phyloP scores from a whole-genome alignment of 2,797 vertebrate species.

The Molothrus ater region DNA sequence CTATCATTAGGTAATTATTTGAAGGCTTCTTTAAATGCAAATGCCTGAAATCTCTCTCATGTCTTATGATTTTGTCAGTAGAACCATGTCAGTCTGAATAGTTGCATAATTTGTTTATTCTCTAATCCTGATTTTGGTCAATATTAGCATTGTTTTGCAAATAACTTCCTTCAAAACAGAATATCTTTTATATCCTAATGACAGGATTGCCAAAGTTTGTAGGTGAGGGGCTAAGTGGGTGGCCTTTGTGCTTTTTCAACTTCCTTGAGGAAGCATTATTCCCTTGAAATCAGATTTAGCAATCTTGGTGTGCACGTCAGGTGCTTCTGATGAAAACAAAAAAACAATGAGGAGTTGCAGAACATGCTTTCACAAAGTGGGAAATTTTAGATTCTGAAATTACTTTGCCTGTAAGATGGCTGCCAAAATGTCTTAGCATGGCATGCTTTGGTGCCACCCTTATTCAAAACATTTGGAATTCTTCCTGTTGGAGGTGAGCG shows the following conservation, averaged over 20 bases:
- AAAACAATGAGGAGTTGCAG: neutral
- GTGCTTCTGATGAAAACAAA: neutral
- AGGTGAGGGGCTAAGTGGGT: neutral
- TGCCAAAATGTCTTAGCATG: neutral
- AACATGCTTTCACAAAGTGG: neutral
- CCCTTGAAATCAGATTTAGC: neutral
- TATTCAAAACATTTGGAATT: neutral
- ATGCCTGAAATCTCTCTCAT: neutral
- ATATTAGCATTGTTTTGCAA: neutral
- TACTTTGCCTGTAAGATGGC: neutral
- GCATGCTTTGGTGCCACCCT: neutral
- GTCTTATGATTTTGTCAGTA: neutral
- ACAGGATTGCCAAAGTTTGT: neutral
- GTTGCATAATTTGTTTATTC: neutral
- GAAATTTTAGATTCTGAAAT: neutral
- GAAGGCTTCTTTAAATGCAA: neutral
- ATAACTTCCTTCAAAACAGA: neutral
- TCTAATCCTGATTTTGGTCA: neutral
- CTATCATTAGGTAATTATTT: neutral
- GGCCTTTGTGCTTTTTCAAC: neutral
- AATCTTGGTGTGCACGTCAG: neutral
- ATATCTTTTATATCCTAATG: neutral
- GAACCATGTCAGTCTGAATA: neutral
- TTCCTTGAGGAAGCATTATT: neutral
- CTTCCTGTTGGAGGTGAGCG: neutral